Evolutionary conservation across 2,797 vertebrate genomes (phyloP).

Genomic region (Pseudocheirus occidentalis): DNA sequence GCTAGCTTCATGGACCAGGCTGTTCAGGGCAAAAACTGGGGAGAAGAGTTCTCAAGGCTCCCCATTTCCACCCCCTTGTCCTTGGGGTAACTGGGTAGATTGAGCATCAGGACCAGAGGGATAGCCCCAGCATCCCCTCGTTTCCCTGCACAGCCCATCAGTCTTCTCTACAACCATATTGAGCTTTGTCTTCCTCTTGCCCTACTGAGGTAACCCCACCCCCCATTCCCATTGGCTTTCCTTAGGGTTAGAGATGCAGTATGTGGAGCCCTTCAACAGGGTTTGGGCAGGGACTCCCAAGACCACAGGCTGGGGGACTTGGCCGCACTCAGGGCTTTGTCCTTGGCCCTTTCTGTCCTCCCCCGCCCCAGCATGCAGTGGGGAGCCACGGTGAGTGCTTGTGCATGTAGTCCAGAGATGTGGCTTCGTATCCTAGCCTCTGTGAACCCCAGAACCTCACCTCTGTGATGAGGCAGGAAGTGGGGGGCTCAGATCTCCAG

Average conservation of each 20-base stretch:
- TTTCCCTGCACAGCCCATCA: accelerated
- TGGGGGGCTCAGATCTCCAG: background rate
- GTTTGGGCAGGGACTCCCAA: background rate
- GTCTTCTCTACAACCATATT: too few relatives aligned
- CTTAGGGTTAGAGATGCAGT: background rate
- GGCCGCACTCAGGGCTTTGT: too few relatives aligned
- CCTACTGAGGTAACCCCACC: too few relatives aligned
- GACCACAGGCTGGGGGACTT: too few relatives aligned
- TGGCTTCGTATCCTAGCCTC: background rate
- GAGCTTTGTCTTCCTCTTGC: too few relatives aligned
- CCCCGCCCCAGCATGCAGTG: background rate
- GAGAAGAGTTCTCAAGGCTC: accelerated
- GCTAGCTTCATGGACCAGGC: accelerated
- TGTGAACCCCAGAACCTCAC: background rate
- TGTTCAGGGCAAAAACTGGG: background rate
- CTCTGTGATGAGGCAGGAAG: background rate
- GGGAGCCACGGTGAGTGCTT: background rate
- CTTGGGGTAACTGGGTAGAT: accelerated
- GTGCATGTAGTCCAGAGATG: background rate
- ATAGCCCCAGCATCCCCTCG: background rate
- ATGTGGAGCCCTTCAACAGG: background rate
- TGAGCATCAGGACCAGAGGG: accelerated
- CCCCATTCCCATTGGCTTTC: background rate
- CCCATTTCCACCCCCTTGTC: background rate
- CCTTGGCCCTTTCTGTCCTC: background rate